phyloP scores from a whole-genome alignment of 2,797 vertebrate genomes.

The Danionella dracula region DNA sequence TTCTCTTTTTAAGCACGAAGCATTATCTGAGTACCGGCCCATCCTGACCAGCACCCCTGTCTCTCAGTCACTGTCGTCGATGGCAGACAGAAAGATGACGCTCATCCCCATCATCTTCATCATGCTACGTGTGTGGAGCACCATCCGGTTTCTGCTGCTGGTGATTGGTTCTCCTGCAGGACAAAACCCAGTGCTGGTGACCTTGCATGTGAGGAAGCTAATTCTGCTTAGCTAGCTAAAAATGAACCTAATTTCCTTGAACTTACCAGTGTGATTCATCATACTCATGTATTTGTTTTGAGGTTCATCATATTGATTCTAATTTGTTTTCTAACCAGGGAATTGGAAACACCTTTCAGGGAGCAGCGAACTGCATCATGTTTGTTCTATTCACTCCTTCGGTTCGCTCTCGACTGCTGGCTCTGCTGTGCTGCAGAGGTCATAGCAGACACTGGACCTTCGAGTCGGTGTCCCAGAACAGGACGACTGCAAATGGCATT shows the following conservation, averaged over 20 bases:
- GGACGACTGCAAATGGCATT: conserved; percentile 23
- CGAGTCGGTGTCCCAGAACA: background rate
- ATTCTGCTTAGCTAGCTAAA: conserved; percentile 1
- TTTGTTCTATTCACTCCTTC: conserved; percentile 83
- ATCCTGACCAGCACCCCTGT: conserved; percentile 67
- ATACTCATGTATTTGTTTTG: background rate
- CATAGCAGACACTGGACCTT: background rate
- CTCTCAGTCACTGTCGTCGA: conserved; percentile 60
- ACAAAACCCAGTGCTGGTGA: conserved; percentile 76
- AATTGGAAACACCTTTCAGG: conserved; percentile 92
- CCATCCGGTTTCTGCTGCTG: conserved; percentile 84
- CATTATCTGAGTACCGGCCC: conserved; percentile 90
- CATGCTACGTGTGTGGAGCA: conserved; percentile 89
- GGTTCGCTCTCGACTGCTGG: conserved; percentile 70
- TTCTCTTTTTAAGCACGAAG: conserved; percentile 69
- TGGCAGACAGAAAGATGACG: conserved; percentile 85
- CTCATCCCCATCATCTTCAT: conserved; percentile 95
- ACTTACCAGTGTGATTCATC: conserved; percentile 1
- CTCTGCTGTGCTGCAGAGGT: conserved; percentile 64
- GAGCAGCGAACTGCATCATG: conserved; percentile 93
- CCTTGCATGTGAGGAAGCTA: conserved; percentile 79
- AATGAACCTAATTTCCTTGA: background rate
- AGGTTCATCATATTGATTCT: background rate
- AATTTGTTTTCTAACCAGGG: conserved; percentile 61
- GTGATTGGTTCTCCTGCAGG: conserved; percentile 72